Evolutionary conservation across 2,113 vertebrate genomes (phyloP).

Genomic region (Grantiella picta): DNA sequence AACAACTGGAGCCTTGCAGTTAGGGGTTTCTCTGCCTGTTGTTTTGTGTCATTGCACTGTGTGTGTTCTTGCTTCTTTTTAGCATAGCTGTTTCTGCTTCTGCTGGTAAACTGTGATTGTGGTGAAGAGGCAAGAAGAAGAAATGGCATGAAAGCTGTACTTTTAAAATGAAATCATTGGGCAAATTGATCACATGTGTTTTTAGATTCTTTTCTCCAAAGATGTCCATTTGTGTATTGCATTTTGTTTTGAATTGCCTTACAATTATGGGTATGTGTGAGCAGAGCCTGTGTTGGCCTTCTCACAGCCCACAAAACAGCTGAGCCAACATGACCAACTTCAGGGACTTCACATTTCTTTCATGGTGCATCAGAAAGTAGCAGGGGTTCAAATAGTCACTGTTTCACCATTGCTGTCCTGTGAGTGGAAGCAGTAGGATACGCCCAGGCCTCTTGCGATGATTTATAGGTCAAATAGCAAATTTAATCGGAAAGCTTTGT

Average conservation of each 20-base stretch:
- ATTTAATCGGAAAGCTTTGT: neutral
- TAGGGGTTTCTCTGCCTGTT: neutral
- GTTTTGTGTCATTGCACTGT: neutral
- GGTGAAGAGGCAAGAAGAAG: neutral
- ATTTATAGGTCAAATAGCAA: neutral
- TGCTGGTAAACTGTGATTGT: neutral
- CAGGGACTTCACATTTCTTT: neutral
- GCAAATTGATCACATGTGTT: neutral
- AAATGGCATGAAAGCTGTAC: neutral
- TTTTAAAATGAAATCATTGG: neutral
- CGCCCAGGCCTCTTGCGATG: neutral
- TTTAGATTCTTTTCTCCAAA: neutral
- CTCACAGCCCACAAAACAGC: neutral
- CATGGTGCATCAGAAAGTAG: neutral
- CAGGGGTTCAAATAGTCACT: neutral
- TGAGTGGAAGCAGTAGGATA: neutral
- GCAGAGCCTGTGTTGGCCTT: neutral
- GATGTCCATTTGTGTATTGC: neutral
- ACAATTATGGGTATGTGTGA: neutral
- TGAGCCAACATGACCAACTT: neutral
- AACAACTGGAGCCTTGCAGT: neutral
- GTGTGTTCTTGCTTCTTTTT: neutral
- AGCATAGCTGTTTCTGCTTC: neutral
- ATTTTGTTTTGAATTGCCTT: neutral
- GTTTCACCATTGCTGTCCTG: neutral